These are phyloP conservation scores for Propithecus perrieri DNA, from an alignment of 2,797 vertebrate genomes.

Conservation along the genomic window DNA sequence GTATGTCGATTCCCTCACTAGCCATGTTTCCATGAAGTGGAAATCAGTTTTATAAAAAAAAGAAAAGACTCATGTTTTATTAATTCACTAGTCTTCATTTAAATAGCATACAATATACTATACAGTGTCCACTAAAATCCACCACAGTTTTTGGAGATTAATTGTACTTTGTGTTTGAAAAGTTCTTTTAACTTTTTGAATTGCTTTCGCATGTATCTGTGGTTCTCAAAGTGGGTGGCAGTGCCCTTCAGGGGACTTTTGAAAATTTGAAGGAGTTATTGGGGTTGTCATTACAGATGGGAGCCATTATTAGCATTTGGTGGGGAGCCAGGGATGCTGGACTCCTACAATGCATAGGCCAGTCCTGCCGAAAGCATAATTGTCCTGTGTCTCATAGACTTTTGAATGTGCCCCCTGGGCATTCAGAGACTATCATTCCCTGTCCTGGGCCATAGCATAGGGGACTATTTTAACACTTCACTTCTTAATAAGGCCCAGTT, in stretches of 20 bases:
- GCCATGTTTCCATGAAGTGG: constrained; percentile 5
- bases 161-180: constrained; percentile 34
- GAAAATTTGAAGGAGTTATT: constrained; percentile 34
- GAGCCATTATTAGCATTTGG: background rate
- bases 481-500: background rate
- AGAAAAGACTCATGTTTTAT: background rate
- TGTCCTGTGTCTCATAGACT: background rate
- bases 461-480: background rate
- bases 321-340: background rate
- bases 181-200: constrained; percentile 61
- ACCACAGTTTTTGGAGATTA: background rate
- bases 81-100: constrained; percentile 15
- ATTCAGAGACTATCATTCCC: background rate
- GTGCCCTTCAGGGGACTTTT: constrained; percentile 23
- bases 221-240: background rate
- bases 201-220: constrained; percentile 66
- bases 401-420: background rate
- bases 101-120: background rate
- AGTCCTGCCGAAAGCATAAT: background rate
- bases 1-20: constrained; percentile 1
- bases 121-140: background rate
- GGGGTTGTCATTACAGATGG: constrained; percentile 29
- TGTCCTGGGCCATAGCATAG: background rate
- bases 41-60: background rate
- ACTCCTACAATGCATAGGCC: background rate